These are phyloP conservation scores for Aphelenchoides bicaudatus DNA, from an alignment of 2,888 invertebrate genomes.

Conservation along the genomic window DNA sequence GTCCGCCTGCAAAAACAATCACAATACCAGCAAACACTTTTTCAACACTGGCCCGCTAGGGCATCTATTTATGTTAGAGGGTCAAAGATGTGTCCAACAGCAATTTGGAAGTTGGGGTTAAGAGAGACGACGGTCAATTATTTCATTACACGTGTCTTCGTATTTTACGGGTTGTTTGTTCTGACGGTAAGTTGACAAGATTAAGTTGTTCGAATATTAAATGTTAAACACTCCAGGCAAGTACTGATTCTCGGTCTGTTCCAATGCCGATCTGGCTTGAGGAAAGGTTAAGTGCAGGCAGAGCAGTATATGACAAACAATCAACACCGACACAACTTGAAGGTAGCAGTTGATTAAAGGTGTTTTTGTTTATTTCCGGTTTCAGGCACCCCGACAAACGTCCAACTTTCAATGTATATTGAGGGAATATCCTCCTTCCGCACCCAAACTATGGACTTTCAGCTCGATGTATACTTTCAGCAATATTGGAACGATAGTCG, in stretches of 20 bases:
- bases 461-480: slow-evolving; percentile 60
- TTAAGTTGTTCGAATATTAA: no score
- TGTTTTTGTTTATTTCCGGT: slow-evolving; percentile 18
- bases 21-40: no score
- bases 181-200: no score
- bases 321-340: slow-evolving; percentile 54
- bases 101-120: no score
- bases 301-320: slow-evolving; percentile 56
- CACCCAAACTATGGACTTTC: slow-evolving; percentile 60
- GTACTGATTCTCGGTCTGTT: slow-evolving; percentile 39
- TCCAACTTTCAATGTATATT: slow-evolving; percentile 59
- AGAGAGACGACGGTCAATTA: no score
- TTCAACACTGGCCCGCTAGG: no score
- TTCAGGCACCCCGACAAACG: slow-evolving; percentile 51
- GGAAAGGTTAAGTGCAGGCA: slow-evolving; percentile 47
- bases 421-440: slow-evolving; percentile 60
- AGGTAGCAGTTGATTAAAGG: slow-evolving; percentile 26
- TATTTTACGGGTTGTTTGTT: no score
- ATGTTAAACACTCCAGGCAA: no score
- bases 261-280: slow-evolving; percentile 57
- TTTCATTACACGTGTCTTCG: no score
- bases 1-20: no score
- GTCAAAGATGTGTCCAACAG: no score
- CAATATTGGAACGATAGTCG: slow-evolving; percentile 42
- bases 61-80: no score